Evolutionary conservation across 2,113 vertebrate species (phyloP).

Genomic region (Oryzias curvinotus): DNA sequence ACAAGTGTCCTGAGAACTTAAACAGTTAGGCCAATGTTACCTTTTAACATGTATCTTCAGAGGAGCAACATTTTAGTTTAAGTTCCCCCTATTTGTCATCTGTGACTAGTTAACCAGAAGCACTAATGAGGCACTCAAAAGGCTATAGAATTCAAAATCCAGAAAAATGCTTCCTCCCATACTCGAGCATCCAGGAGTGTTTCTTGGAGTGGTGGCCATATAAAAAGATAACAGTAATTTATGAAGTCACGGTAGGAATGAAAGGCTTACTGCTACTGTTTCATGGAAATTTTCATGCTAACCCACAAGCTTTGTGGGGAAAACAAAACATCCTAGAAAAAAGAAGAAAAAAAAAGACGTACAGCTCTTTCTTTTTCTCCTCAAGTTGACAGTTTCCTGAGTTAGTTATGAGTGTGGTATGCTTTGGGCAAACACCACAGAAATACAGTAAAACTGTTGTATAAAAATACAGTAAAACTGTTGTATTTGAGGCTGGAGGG

Average conservation of each 20-base stretch:
- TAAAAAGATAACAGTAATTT: slow-evolving; percentile 52
- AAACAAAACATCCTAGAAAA: too few species aligned
- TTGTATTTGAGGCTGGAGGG: slow-evolving; percentile 21
- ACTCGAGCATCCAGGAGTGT: slow-evolving; percentile 7
- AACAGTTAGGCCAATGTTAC: background rate
- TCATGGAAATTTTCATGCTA: slow-evolving; percentile 29
- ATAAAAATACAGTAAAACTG: background rate
- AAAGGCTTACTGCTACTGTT: slow-evolving; percentile 21
- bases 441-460: background rate
- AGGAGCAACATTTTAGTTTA: slow-evolving; percentile 29
- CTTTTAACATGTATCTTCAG: slow-evolving; percentile 10
- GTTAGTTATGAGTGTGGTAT: background rate
- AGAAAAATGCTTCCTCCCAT: slow-evolving; percentile 22
- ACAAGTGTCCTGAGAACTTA: background rate
- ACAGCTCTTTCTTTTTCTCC: too few species aligned
- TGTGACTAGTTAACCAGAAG: slow-evolving; percentile 23
- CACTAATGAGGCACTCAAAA: slow-evolving; percentile 13
- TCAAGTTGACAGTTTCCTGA: background rate
- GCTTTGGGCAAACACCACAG: background rate
- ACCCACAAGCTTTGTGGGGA: background rate
- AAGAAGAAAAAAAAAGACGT: too few species aligned
- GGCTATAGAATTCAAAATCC: slow-evolving; percentile 6
- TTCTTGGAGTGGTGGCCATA: slow-evolving; percentile 32
- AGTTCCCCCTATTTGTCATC: slow-evolving; percentile 36
- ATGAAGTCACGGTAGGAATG: slow-evolving; percentile 17